Evolutionary conservation across 2,113 vertebrate genomes (phyloP).

Genomic region (Burhinus bistriatus): DNA sequence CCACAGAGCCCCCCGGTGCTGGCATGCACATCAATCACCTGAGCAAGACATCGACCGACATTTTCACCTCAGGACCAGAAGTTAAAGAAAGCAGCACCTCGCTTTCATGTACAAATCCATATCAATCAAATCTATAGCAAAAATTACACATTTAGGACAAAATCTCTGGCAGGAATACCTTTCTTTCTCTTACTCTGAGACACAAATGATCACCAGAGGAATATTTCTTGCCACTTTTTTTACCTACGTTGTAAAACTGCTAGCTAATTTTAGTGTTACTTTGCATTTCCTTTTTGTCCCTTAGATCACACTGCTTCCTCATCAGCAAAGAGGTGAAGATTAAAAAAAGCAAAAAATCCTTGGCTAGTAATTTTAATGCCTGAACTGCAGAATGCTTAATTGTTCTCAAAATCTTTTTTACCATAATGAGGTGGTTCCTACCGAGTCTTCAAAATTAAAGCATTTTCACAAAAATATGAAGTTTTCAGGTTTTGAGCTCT

Average conservation of each 20-base stretch:
- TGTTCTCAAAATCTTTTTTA: background rate
- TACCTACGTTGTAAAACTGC: background rate
- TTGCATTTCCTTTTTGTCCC: background rate
- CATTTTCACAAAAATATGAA: background rate
- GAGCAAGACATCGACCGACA: rapidly evolving
- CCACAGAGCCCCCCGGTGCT: background rate
- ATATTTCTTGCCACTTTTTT: background rate
- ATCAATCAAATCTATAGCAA: background rate
- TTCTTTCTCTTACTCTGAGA: background rate
- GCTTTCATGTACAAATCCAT: background rate
- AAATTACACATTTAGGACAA: background rate
- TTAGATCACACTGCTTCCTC: background rate
- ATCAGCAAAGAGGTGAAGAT: background rate
- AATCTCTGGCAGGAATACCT: background rate
- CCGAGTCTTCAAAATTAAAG: background rate
- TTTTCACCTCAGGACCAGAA: background rate
- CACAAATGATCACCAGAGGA: background rate
- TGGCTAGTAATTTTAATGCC: background rate
- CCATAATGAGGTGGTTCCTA: background rate
- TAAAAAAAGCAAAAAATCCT: background rate
- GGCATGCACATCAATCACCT: rapidly evolving
- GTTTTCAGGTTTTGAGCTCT: background rate
- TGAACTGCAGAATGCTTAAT: background rate
- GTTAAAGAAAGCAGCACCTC: background rate
- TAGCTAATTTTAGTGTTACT: background rate